Conservation (phyloP, 2,888 invertebrate genomes). For the Agrochola lychnidis region DNA sequence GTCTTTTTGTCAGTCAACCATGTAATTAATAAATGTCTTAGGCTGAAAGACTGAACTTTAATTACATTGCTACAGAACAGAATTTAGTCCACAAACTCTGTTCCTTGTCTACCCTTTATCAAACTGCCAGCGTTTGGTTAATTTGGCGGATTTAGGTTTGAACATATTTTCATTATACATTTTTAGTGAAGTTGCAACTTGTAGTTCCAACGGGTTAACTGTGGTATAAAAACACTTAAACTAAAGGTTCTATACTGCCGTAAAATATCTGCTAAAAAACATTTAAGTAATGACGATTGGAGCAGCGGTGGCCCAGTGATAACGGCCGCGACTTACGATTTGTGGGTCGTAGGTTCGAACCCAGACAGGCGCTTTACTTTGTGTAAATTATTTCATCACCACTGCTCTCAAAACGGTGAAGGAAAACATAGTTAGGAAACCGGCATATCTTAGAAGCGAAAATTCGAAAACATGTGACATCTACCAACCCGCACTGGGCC, state of each 20-base stretch:
- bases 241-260: not conserved
- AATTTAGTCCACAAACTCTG: slow-evolving; percentile 6
- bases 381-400: no score
- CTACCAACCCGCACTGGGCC: no score
- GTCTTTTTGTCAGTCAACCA: not conserved
- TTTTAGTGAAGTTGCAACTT: not conserved
- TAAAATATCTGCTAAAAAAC: not conserved
- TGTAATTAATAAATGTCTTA: slow-evolving; percentile 6
- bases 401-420: no score
- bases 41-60: no score
- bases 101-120: slow-evolving; percentile 29
- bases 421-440: no score
- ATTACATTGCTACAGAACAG: slow-evolving; percentile 16
- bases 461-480: no score
- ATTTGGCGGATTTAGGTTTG: not conserved
- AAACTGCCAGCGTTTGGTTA: slow-evolving; percentile 7
- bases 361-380: no score
- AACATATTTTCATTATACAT: not conserved
- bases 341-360: no score
- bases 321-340: no score
- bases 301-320: no score
- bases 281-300: not conserved
- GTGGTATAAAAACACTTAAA: not conserved
- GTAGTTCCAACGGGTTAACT: not conserved
- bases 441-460: no score